A percentile compares a stretch with the other conserved stretches of the same genome.
Evolutionary conservation across 2,113 vertebrate species (phyloP).

Genomic region (Nesoenas mayeri): DNA sequence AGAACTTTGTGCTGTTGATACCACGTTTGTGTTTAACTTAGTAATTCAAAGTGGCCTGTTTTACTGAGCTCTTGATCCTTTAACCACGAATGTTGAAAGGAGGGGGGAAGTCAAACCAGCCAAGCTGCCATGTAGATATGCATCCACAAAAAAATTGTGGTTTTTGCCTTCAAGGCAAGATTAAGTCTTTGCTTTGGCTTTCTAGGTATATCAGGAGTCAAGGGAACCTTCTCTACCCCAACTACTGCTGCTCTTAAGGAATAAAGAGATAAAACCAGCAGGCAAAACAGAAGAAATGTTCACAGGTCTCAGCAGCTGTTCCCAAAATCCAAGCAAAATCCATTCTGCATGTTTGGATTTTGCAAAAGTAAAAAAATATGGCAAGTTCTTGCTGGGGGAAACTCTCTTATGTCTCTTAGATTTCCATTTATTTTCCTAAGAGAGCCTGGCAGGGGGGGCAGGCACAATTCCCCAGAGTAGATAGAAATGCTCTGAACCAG

Average conservation of each 20-base stretch:
- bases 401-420: background rate
- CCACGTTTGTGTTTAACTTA: background rate
- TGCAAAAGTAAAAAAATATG: background rate
- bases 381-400: background rate
- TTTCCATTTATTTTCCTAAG: background rate
- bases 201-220: background rate
- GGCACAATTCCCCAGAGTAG: background rate
- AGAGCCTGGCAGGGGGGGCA: background rate
- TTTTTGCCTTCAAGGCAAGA: background rate
- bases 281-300: background rate
- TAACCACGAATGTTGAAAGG: background rate
- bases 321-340: background rate
- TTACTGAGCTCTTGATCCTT: background rate
- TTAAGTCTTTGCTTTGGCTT: background rate
- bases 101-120: fast-evolving
- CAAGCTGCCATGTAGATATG: background rate
- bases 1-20: background rate
- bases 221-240: background rate
- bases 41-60: background rate
- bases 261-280: background rate
- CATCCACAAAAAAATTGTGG: background rate
- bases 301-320: background rate
- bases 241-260: background rate
- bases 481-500: background rate
- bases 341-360: background rate